Conservation (phyloP, 2,888 invertebrate genomes). For the Ectropis crepuscularia region DNA sequence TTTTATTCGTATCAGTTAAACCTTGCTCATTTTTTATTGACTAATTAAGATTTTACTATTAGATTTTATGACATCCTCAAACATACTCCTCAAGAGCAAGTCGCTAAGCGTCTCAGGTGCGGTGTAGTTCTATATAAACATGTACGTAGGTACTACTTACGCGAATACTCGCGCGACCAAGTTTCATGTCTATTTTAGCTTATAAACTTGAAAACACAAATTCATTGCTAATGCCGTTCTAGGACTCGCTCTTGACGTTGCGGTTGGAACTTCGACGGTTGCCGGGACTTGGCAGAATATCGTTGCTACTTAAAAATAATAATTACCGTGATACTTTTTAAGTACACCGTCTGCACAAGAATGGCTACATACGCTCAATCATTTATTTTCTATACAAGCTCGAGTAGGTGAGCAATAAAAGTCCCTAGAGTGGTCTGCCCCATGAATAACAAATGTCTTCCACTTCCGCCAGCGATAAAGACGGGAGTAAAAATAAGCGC, state of each 20-base stretch:
- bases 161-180: conserved; percentile 67
- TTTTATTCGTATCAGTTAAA: too few relatives aligned
- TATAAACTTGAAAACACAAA: conserved; percentile 56
- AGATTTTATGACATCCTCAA: conserved; percentile 51
- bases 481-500: conserved; percentile 47
- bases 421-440: conserved; percentile 25
- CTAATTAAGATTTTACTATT: conserved; percentile 35
- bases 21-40: too few relatives aligned
- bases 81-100: conserved; percentile 58
- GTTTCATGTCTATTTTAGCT: conserved; percentile 67
- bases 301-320: conserved; percentile 34
- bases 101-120: conserved; percentile 68
- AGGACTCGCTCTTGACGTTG: conserved; percentile 46
- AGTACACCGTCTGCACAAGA: not conserved
- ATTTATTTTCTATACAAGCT: conserved; percentile 33
- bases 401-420: conserved; percentile 40
- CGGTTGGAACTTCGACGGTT: conserved; percentile 54
- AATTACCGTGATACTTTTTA: conserved; percentile 36
- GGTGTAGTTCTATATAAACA: conserved; percentile 68
- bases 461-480: conserved; percentile 37
- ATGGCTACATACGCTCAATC: conserved; percentile 9
- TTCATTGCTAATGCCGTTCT: conserved; percentile 56
- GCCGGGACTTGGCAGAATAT: conserved; percentile 32
- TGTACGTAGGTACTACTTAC: conserved; percentile 59
- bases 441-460: conserved; percentile 44